Percentiles rank a stretch among this genome's conserved stretches.
phyloP scores from a whole-genome alignment of 2,113 vertebrate species.

The Blennius ocellaris region DNA sequence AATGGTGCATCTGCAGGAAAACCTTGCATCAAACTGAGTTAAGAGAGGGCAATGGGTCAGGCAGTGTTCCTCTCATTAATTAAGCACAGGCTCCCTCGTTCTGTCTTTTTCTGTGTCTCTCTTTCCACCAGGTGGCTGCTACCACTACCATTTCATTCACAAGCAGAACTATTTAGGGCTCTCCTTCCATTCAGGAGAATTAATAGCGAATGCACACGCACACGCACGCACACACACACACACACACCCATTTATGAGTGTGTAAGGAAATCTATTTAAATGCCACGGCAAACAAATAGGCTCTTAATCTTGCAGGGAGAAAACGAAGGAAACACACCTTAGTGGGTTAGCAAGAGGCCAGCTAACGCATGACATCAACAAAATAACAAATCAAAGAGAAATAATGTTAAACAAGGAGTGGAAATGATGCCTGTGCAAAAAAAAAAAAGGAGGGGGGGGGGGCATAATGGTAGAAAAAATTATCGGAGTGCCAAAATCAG shows the following conservation, averaged over 20 bases:
- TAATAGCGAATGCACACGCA: constrained; percentile 16
- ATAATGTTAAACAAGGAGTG: constrained; percentile 1
- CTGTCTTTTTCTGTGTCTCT: constrained; percentile 7
- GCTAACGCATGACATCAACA: constrained; percentile 4
- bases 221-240: background rate
- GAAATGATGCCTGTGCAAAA: constrained; percentile 2
- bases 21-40: background rate
- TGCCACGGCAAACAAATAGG: constrained; percentile 45
- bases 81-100: constrained; percentile 24
- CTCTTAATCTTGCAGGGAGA: background rate
- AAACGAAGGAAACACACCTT: constrained; percentile 8
- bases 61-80: constrained; percentile 51
- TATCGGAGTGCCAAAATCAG: constrained; percentile 45
- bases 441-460: constrained; percentile 47
- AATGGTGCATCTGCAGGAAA: no score
- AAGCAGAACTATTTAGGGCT: constrained; percentile 20
- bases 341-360: constrained; percentile 51
- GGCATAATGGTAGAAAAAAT: constrained; percentile 48
- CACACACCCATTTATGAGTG: background rate
- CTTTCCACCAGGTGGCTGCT: constrained; percentile 14
- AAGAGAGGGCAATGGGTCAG: constrained; percentile 40
- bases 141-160: constrained; percentile 52
- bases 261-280: constrained; percentile 35
- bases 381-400: background rate
- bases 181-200: constrained; percentile 32